Evolutionary conservation across 2,797 vertebrate genomes (phyloP).

Genomic region (Chelmon rostratus): DNA sequence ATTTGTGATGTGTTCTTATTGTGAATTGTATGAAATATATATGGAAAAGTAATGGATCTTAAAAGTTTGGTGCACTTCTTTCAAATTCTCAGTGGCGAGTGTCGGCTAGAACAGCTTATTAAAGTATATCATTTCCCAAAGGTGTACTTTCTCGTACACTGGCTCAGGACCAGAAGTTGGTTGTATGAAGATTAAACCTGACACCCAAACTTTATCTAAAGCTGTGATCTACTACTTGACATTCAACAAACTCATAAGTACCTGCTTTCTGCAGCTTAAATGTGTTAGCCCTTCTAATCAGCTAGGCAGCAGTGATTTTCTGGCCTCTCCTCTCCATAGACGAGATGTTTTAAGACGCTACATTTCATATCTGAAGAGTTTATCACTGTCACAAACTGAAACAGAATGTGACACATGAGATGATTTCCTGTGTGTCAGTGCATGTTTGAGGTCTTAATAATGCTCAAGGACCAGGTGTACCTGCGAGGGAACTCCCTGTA

Average conservation of each 20-base stretch:
- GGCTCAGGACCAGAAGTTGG: background rate
- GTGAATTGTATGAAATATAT: constrained; percentile 28
- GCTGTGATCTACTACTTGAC: background rate
- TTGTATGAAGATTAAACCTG: constrained; percentile 6
- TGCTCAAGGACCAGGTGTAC: constrained; percentile 46
- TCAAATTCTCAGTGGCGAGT: constrained; percentile 7
- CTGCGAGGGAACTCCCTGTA: constrained; percentile 55
- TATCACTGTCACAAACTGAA: background rate
- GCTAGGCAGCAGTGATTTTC: background rate
- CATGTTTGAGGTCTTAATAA: constrained; percentile 18
- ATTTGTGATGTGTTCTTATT: background rate
- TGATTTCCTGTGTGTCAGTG: constrained; percentile 28
- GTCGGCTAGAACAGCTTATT: background rate
- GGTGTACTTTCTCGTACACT: constrained; percentile 6
- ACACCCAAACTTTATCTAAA: constrained; percentile 4
- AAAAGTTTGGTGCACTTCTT: background rate
- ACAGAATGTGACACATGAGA: constrained; percentile 43
- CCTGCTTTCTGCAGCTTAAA: background rate
- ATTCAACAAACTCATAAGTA: background rate
- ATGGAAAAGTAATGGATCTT: constrained; percentile 6
- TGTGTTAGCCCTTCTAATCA: background rate
- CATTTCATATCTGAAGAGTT: background rate
- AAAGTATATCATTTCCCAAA: constrained; percentile 5
- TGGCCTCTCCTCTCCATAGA: background rate
- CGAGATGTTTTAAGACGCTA: background rate